Base-by-base conservation (phyloP, 2,888 invertebrate species). In the Leptinotarsa haldemani region DNA sequence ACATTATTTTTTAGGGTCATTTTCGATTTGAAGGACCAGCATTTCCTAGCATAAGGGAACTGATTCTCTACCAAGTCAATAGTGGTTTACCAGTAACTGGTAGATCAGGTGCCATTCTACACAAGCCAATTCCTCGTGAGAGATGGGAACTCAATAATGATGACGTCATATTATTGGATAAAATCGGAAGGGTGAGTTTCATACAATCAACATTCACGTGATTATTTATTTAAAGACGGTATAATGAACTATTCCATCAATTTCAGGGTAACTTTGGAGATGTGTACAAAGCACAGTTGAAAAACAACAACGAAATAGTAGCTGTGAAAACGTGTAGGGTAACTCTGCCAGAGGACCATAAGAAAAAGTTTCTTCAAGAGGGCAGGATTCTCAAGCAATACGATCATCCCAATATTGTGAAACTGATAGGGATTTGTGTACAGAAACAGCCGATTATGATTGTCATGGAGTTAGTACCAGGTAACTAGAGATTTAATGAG, bases 391-490 rank as follows among this genome's bases (percentile, higher is more conserved):
- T 98, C 16, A 97, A 98, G 86, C 97, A 97, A 87, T 98, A 98
- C 87, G 95, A 97, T 87, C 98, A 98, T 88, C 96, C 97, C 0
- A 98, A 98, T 88, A 96, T 98, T 79, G 98, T 98, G 52, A 93
- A 96, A 84, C 92, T 99, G 53, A 97, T 98, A 81, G 99, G 99
- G 46, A 98, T 99, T 82, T 98, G 98, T 82, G 98, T 98, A 77
- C 98, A 98, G 88, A 96, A 97, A 85, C 97, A 98, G 83, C 99
- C 99, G 0, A 97, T 99, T 73, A 98, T 98, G 97, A 98, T 99
- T 83, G 97, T 99, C 48, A 98, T 99, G 98, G 99, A 99, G 89
- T 91, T 97, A 76, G 98, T 98, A 64, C 93, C 94, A 80, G 94
- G 95, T 94, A 86, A 85, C 40, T 40, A 40, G 9, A 40, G 12